Evolutionary conservation across 2,113 vertebrate genomes (phyloP), one percentile per base, ranked within the genome.

Genomic region (Gyps fulvus): DNA sequence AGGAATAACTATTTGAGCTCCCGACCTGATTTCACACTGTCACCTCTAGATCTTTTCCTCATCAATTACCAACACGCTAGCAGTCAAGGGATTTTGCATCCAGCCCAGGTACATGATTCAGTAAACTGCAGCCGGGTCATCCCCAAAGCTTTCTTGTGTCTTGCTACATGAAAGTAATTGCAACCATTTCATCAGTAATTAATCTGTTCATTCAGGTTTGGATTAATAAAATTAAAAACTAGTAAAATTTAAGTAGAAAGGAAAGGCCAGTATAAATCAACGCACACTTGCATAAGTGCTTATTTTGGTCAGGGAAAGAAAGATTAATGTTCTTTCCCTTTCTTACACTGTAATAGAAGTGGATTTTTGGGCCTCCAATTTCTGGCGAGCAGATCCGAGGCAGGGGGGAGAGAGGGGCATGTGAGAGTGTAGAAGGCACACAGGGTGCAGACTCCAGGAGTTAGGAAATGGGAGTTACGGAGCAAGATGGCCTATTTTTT

Each of bases 1-100:
- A 89, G 97, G 96, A 98, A 98, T 95, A 98, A 97, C 95, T 97
- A 90, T 97, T 97, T 97, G 95, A 97, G 92, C 84, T 85, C 87
- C 88, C 80, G 86, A 3, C 63, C 89, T 79, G 74, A 98, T 97
- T 98, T 98, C 91, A 95, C 91, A 97, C 88, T 95, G 73, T 85
- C 96, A 97, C 95, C 93, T 96, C 92, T 88, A 78, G 58, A 96
- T 95, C 89, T 97, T 89, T 95, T 87, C 81, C 66, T 97, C 96
- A 98, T 97, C 97, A 97, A 93, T 98, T 98, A 97, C 47, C 73
- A 71, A 69, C 57, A 69, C 2, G 59, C 87, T 94, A 67, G 59
- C 52, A 77, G 79, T 70, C 67, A 91, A 87, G 76, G 90, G 81
- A 47, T 91, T 97, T 82, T 96, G 79, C 89, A 84, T 67, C 52